A percentile compares a stretch with the other conserved stretches of the same genome.
Evolutionary conservation across 2,888 invertebrate species (phyloP).

Genomic region (Lithosia quadra): DNA sequence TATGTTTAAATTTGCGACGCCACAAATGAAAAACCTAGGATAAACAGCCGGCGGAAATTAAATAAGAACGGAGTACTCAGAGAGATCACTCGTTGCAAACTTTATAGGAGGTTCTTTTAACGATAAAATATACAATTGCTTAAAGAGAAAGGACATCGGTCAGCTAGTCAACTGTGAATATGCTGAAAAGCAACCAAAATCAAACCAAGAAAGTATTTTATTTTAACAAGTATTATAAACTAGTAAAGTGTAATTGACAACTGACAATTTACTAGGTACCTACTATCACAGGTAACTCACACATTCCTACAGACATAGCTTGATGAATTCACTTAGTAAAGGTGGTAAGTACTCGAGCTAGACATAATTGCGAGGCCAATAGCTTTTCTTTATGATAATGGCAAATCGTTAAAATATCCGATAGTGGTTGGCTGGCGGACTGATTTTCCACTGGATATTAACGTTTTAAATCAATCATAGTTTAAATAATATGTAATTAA

Average conservation of each 20-base stretch:
- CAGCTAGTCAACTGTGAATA: not conserved
- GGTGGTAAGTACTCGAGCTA: not conserved
- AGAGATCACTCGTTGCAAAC: slow-evolving; percentile 30
- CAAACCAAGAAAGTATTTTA: no score
- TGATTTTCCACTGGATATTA: not conserved
- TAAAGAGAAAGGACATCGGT: not conserved
- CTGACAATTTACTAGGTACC: no score
- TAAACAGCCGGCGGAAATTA: slow-evolving; percentile 66
- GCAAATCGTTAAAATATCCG: not conserved
- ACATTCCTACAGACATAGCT: not conserved
- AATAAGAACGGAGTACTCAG: slow-evolving; percentile 52
- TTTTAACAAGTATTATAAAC: no score
- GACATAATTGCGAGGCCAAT: not conserved
- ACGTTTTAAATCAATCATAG: not conserved
- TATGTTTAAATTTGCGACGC: slow-evolving; percentile 49
- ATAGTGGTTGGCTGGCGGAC: not conserved
- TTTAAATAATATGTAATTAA: not conserved
- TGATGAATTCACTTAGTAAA: not conserved
- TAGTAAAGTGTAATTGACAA: no score
- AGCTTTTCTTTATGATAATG: slow-evolving; percentile 1
- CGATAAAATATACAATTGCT: not conserved
- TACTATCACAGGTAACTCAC: no score
- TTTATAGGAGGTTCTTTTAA: slow-evolving; percentile 9
- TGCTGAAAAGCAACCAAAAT: not conserved
- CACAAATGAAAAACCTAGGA: slow-evolving; percentile 57